Conservation (phyloP, 2,113 vertebrate genomes). For the Embiotoca jacksoni region DNA sequence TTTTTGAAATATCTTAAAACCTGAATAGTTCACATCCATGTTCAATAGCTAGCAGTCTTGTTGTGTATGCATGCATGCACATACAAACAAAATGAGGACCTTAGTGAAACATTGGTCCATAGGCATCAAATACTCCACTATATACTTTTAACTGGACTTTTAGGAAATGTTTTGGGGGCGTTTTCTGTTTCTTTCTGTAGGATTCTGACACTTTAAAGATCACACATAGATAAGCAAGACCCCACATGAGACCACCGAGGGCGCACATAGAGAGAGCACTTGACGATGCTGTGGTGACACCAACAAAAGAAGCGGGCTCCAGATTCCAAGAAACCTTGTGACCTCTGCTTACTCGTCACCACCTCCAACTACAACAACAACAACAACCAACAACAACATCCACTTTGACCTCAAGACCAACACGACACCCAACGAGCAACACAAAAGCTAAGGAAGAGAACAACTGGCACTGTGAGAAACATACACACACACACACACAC, state of each 20-base stretch:
- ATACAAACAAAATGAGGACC: not conserved
- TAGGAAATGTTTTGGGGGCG: no score
- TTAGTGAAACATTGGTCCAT: not conserved
- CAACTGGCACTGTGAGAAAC: slow-evolving; percentile 29
- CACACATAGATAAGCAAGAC: slow-evolving; percentile 4
- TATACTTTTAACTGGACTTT: no score
- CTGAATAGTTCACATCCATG: no score
- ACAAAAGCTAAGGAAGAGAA: slow-evolving; percentile 6
- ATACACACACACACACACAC: slow-evolving; percentile 27
- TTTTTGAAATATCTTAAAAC: no score
- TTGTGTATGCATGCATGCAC: not conserved
- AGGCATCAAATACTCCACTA: not conserved
- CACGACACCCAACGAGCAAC: slow-evolving; percentile 50
- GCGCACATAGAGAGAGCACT: slow-evolving; percentile 2
- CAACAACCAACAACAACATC: slow-evolving; percentile 13
- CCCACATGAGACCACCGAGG: slow-evolving; percentile 7
- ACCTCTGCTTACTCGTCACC: slow-evolving; percentile 31
- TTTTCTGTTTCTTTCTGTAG: slow-evolving; percentile 2
- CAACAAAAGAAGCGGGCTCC: slow-evolving; percentile 39
- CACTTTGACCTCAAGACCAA: slow-evolving; percentile 25
- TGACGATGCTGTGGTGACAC: slow-evolving; percentile 4
- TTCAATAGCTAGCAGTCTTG: no score
- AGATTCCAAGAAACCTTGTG: slow-evolving; percentile 34
- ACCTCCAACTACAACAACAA: slow-evolving; percentile 19
- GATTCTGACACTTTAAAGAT: not conserved